Conservation (phyloP, 2,797 vertebrate species). For the Acrossocheilus wenchowensis region DNA sequence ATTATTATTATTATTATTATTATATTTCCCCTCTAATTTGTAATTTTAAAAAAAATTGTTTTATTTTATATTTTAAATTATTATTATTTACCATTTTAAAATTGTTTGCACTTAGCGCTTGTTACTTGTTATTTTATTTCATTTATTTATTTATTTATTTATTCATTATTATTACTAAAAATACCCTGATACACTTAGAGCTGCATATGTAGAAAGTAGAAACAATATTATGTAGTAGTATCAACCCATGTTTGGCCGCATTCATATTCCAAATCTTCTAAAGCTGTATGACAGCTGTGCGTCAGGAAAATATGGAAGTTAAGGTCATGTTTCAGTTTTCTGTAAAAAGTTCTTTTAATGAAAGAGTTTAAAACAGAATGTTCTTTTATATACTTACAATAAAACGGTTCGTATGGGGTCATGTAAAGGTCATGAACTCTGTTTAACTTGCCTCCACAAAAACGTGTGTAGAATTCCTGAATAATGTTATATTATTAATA, state of each 20-base stretch:
- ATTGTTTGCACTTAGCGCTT: not conserved
- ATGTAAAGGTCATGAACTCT: constrained; percentile 87
- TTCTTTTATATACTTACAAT: constrained; percentile 65
- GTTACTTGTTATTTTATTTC: not conserved
- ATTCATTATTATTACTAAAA: not conserved
- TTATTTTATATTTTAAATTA: not conserved
- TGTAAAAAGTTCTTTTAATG: not conserved
- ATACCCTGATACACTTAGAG: not conserved
- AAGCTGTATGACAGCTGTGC: not conserved
- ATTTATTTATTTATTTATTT: not conserved
- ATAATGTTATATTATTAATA: not conserved
- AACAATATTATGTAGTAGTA: not conserved
- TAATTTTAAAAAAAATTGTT: not conserved
- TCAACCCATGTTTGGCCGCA: not conserved
- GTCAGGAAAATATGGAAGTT: not conserved
- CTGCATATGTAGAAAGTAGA: not conserved
- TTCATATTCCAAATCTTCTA: not conserved
- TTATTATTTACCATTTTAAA: not conserved
- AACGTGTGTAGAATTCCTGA: not conserved
- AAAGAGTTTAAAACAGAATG: not conserved
- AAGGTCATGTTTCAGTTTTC: not conserved
- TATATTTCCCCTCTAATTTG: too few species aligned
- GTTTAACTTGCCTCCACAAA: constrained; percentile 38
- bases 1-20: not conserved
- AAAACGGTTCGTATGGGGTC: constrained; percentile 86